Evolutionary conservation across 2,113 vertebrate genomes (phyloP).

Genomic region (Typhlomys cinereus): DNA sequence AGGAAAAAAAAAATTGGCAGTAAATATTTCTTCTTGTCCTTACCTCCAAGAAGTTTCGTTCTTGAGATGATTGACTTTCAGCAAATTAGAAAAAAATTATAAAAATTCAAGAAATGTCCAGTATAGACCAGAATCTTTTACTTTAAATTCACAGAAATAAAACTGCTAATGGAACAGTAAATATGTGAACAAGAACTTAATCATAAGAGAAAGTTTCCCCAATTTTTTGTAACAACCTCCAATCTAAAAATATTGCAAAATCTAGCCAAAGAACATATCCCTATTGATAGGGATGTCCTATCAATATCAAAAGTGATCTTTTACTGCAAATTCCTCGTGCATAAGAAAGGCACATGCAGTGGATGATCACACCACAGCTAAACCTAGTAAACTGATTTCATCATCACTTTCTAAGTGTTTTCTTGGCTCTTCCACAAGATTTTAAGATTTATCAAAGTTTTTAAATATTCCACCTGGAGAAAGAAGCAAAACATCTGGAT

Average conservation of each 20-base stretch:
- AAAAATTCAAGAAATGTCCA: not conserved
- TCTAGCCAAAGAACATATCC: not conserved
- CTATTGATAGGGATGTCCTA: not conserved
- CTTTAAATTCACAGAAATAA: conserved; percentile 33
- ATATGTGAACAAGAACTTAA: not conserved
- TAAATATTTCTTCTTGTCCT: not conserved
- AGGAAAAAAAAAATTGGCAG: not conserved
- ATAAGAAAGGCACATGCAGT: not conserved
- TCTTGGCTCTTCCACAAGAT: not conserved
- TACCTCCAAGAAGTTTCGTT: not conserved
- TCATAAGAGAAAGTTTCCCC: not conserved
- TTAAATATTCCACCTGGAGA: not conserved
- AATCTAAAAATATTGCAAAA: not conserved
- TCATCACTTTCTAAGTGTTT: not conserved
- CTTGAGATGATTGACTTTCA: not conserved
- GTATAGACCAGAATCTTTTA: not conserved
- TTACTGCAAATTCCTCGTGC: not conserved
- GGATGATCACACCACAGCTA: not conserved
- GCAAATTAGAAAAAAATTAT: not conserved
- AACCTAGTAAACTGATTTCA: not conserved
- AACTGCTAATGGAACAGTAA: conserved; percentile 40
- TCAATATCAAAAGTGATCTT: not conserved
- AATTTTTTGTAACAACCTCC: conserved; percentile 2
- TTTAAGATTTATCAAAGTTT: conserved; percentile 11
- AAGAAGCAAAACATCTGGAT: not conserved